phyloP scores from a whole-genome alignment of 2,888 invertebrate species.

The Diadromus collaris region DNA sequence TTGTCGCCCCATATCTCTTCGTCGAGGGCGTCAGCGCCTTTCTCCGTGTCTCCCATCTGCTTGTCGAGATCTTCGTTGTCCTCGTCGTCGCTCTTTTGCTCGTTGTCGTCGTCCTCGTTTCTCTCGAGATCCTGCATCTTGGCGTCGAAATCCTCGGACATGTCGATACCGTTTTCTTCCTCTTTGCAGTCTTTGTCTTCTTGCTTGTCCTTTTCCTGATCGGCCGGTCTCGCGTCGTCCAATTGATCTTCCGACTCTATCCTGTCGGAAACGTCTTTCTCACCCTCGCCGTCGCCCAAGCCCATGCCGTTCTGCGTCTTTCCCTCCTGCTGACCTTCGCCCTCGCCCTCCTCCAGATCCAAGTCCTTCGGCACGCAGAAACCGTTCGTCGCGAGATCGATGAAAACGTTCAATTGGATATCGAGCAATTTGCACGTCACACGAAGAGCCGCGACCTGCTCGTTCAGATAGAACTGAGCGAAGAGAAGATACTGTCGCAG shows the following conservation, averaged over 20 bases:
- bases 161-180: conserved; percentile 95
- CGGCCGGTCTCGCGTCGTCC: conserved; percentile 92
- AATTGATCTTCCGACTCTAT: conserved; percentile 96
- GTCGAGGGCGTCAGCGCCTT: conserved; percentile 90
- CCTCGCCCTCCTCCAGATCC: conserved; percentile 84
- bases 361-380: conserved; percentile 96
- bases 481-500: conserved; percentile 89
- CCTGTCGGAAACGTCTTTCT: conserved; percentile 96
- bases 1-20: conserved; percentile 93
- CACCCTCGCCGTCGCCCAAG: conserved; percentile 95
- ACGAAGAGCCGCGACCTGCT: conserved; percentile 89
- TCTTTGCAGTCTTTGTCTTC: conserved; percentile 91
- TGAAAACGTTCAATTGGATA: conserved; percentile 91
- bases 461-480: conserved; percentile 89
- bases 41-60: conserved; percentile 97
- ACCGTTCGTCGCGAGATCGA: conserved; percentile 91
- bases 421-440: conserved; percentile 92
- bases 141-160: conserved; percentile 97
- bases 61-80: conserved; percentile 94
- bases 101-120: conserved; percentile 83
- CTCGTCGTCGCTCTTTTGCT: conserved; percentile 84
- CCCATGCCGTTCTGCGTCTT: conserved; percentile 89
- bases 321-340: conserved; percentile 82
- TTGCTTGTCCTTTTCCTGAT: conserved; percentile 86
- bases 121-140: conserved; percentile 91